Conservation (phyloP, 2,113 vertebrate genomes). For the Accipiter cooperii region DNA sequence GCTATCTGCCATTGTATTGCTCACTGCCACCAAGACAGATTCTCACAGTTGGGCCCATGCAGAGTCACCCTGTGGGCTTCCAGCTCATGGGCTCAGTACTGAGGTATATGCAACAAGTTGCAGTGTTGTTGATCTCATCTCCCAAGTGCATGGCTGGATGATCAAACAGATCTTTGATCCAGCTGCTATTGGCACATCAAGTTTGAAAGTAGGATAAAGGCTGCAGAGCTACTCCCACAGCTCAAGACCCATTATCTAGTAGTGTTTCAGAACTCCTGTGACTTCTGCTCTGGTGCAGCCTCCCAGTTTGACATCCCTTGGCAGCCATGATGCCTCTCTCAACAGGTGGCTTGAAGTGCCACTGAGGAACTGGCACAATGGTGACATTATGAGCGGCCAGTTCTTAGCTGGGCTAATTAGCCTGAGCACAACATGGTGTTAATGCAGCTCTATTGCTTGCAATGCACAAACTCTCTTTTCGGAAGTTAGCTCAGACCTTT, state of each 20-base stretch:
- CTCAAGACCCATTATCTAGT: not conserved
- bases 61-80: not conserved
- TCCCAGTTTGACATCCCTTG: not conserved
- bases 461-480: not conserved
- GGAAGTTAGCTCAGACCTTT: not conserved
- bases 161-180: slow-evolving; percentile 8
- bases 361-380: not conserved
- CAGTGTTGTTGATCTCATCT: not conserved
- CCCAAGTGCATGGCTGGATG: not conserved
- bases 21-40: not conserved
- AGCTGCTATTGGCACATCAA: not conserved
- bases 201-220: not conserved
- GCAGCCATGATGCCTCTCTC: not conserved
- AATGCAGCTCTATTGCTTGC: not conserved
- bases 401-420: not conserved
- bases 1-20: not conserved
- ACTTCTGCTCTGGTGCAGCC: not conserved
- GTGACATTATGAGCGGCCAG: not conserved
- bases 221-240: not conserved
- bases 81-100: not conserved
- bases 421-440: not conserved
- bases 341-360: not conserved
- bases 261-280: not conserved
- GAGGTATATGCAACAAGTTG: not conserved
- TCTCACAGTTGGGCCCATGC: not conserved